phyloP scores from a whole-genome alignment of 2,888 invertebrate species.

The Philaethria dido region DNA sequence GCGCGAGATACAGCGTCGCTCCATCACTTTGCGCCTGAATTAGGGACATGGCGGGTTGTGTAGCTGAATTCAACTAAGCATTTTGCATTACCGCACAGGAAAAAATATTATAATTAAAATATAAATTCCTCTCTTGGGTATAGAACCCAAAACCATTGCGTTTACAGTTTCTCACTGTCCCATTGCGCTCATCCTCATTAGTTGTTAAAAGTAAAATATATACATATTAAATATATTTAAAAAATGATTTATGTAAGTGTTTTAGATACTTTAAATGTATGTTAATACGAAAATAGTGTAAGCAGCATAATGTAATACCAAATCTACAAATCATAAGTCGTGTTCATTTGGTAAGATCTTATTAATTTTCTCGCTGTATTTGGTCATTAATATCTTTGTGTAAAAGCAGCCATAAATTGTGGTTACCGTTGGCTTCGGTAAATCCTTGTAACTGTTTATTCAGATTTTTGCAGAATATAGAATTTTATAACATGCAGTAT shows the following conservation, averaged over 20 bases:
- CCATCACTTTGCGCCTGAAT: too few relatives aligned
- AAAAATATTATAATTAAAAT: too few relatives aligned
- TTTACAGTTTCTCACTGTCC: too few relatives aligned
- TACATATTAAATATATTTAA: too few relatives aligned
- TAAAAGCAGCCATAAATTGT: slow-evolving; percentile 47
- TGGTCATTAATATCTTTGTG: slow-evolving; percentile 47
- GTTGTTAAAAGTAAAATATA: too few relatives aligned
- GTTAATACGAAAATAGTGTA: neutral
- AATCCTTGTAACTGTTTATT: slow-evolving; percentile 21
- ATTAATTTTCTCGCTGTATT: slow-evolving; percentile 47
- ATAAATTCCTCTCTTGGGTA: too few relatives aligned
- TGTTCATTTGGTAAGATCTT: slow-evolving; percentile 67
- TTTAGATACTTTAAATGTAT: neutral
- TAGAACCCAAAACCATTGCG: too few relatives aligned
- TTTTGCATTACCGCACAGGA: too few relatives aligned
- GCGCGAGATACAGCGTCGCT: too few relatives aligned
- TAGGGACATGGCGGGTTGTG: too few relatives aligned
- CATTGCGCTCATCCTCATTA: too few relatives aligned
- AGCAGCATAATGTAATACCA: neutral
- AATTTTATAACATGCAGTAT: neutral
- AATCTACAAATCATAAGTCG: slow-evolving; percentile 51
- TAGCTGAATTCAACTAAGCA: too few relatives aligned
- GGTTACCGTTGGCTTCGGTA: slow-evolving; percentile 42
- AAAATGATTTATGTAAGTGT: neutral
- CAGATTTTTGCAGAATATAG: neutral